A percentile compares a stretch with the other conserved stretches of the same genome.
These are phyloP conservation scores for Pyrgilauda ruficollis DNA, from an alignment of 2,113 vertebrate species.

Conservation along the genomic window DNA sequence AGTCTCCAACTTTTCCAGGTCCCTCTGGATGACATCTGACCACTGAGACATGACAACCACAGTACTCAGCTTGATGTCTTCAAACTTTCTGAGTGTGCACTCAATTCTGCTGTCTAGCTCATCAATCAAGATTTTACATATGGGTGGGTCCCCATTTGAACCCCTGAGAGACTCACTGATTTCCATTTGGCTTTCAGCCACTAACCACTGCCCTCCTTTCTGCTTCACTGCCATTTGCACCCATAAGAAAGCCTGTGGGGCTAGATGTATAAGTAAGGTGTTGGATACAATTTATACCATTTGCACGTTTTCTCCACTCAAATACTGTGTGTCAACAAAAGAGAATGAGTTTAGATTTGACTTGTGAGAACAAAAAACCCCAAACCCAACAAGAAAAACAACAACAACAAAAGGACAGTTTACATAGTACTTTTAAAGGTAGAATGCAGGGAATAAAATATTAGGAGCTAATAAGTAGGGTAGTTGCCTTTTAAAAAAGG, in stretches of 20 bases:
- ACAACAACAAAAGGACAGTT: neutral
- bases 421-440: neutral
- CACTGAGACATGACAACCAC: neutral
- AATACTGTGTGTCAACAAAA: neutral
- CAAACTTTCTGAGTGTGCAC: neutral
- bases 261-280: neutral
- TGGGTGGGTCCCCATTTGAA: fast-evolving
- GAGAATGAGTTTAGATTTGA: neutral
- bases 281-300: neutral
- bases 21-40: neutral
- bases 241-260: neutral
- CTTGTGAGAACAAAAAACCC: neutral
- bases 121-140: neutral
- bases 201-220: neutral
- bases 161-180: too few species aligned
- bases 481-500: neutral
- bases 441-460: neutral
- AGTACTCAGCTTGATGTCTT: neutral
- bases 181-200: neutral
- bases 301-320: neutral
- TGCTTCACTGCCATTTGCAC: neutral
- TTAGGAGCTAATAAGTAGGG: neutral
- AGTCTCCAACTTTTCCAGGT: neutral
- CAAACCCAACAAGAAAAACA: neutral
- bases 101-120: neutral